Evolutionary conservation across 2,797 vertebrate species (phyloP).

Genomic region (Aulostomus chinensis): DNA sequence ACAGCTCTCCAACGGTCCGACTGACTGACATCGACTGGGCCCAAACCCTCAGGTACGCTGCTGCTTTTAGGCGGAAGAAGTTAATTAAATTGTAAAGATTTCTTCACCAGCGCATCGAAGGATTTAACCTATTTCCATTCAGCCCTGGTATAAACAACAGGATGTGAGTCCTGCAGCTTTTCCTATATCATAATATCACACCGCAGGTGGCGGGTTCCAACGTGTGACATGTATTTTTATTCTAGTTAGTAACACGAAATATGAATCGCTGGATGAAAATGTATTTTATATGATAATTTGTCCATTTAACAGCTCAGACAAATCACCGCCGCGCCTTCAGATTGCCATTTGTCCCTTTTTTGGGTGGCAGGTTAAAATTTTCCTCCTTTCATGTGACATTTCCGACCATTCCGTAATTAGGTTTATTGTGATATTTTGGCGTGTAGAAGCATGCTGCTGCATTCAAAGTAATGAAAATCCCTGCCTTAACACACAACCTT

Average conservation of each 20-base stretch:
- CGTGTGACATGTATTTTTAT: constrained; percentile 22
- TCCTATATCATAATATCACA: no score
- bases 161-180: no score
- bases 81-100: no score
- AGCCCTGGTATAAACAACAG: no score
- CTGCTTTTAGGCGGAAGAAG: no score
- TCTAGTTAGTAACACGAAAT: not conserved
- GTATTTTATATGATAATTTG: constrained; percentile 57
- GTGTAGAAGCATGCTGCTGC: constrained; percentile 11
- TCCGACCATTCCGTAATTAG: constrained; percentile 54
- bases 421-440: constrained; percentile 46
- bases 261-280: constrained; percentile 32
- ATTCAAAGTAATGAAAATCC: constrained; percentile 36
- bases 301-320: constrained; percentile 35
- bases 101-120: no score
- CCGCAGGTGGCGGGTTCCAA: constrained; percentile 4
- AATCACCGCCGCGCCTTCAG: constrained; percentile 42
- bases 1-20: no score
- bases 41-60: no score
- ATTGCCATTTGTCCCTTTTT: constrained; percentile 30
- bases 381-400: constrained; percentile 54
- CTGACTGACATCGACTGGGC: no score
- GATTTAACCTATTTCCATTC: no score
- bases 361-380: constrained; percentile 17
- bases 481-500: constrained; percentile 47